phyloP scores from a whole-genome alignment of 2,888 invertebrate species.

The Melikaiella ostensackeni region DNA sequence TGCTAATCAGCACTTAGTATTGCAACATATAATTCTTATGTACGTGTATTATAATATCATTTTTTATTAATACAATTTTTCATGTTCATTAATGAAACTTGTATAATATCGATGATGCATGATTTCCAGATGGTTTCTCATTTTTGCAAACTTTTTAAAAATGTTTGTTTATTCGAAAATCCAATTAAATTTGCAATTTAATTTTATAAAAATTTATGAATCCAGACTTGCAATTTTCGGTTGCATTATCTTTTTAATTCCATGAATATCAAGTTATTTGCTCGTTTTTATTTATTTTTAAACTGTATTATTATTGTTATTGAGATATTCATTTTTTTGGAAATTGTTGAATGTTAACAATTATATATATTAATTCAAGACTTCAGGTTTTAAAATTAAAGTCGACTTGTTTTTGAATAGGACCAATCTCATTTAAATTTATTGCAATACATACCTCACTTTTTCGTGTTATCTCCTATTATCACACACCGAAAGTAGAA shows the following conservation, averaged over 20 bases:
- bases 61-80: neutral
- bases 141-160: neutral
- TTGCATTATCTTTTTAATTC: neutral
- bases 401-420: neutral
- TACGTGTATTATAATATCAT: neutral
- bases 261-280: neutral
- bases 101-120: neutral
- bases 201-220: neutral
- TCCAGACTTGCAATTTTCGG: neutral
- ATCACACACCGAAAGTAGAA: conserved; percentile 26
- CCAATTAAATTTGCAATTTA: neutral
- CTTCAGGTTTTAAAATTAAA: neutral
- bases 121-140: conserved; percentile 11
- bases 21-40: neutral
- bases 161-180: neutral
- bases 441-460: neutral
- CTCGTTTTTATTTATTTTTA: neutral
- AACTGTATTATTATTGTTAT: neutral
- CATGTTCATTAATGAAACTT: neutral
- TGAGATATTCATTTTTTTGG: neutral
- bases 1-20: neutral
- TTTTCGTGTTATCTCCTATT: conserved; percentile 27
- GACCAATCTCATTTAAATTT: neutral
- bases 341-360: too few species aligned
- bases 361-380: neutral